Percentiles rank a stretch among this genome's conserved stretches.
Evolutionary conservation across 2,797 vertebrate genomes (phyloP).

Genomic region (Meriones psammophilus): DNA sequence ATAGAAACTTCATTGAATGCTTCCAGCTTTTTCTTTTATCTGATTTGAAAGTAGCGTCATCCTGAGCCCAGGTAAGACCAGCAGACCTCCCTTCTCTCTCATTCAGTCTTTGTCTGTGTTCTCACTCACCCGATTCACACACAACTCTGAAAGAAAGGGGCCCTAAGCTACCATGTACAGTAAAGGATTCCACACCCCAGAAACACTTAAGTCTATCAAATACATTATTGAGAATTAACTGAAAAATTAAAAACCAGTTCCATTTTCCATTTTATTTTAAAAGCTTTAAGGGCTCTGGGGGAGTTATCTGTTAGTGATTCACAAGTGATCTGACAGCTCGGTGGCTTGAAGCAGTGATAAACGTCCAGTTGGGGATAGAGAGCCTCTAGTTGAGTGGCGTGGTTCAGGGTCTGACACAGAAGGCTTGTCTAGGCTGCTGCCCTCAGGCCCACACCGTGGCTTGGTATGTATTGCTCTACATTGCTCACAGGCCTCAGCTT

Average conservation of each 20-base stretch:
- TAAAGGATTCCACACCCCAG: not conserved
- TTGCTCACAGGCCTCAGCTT: not conserved
- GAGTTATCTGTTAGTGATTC: not conserved
- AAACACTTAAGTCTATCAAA: not conserved
- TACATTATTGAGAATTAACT: not conserved
- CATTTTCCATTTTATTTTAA: constrained; percentile 37
- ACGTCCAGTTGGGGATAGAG: not conserved
- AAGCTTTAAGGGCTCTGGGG: not conserved
- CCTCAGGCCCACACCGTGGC: not conserved
- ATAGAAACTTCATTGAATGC: not conserved
- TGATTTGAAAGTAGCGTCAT: not conserved
- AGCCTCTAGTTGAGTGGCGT: not conserved
- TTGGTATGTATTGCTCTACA: not conserved
- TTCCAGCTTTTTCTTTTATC: not conserved
- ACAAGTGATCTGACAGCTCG: constrained; percentile 14
- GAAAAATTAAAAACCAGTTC: not conserved
- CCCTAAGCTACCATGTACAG: not conserved
- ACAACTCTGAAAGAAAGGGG: not conserved
- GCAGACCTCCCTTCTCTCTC: not conserved
- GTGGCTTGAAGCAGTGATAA: not conserved
- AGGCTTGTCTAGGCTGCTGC: not conserved
- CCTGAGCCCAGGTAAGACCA: not conserved
- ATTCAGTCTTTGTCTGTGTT: not conserved
- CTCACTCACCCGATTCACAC: not conserved
- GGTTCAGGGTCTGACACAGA: not conserved